phyloP scores from a whole-genome alignment of 35 echinoderm and acorn worm species.

The Chiridota heheva region DNA sequence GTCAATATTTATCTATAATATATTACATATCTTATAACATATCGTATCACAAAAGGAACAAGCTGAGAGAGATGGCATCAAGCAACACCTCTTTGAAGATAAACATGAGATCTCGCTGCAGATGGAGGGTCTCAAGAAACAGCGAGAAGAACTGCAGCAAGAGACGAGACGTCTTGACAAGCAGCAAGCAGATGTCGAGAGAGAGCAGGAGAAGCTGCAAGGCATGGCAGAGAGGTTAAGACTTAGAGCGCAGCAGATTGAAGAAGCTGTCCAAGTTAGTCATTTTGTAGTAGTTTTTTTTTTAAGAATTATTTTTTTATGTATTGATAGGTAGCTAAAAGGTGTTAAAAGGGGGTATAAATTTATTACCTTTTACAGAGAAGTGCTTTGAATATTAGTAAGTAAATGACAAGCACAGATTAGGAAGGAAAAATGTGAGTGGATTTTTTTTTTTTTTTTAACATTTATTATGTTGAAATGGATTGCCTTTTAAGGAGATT shows the following conservation, averaged over 20 bases:
- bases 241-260: slow-evolving; percentile 72
- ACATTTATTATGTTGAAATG: no score
- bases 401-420: no score
- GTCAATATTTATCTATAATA: background rate
- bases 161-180: slow-evolving; percentile 48
- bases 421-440: no score
- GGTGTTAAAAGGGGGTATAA: no score
- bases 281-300: background rate
- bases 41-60: slow-evolving; percentile 53
- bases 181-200: slow-evolving; percentile 44
- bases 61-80: slow-evolving; percentile 75
- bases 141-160: slow-evolving; percentile 42
- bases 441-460: no score
- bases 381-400: no score
- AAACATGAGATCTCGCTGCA: slow-evolving; percentile 50
- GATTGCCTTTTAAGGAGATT: no score
- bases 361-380: no score
- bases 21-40: background rate
- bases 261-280: slow-evolving; percentile 60
- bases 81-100: slow-evolving; percentile 62
- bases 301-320: background rate
- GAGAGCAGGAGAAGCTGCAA: slow-evolving; percentile 71
- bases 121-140: slow-evolving; percentile 39
- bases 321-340: no score
- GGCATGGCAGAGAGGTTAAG: slow-evolving; percentile 67